Conservation (phyloP, 2,113 vertebrate genomes). For the Orientallactaga bullata region DNA sequence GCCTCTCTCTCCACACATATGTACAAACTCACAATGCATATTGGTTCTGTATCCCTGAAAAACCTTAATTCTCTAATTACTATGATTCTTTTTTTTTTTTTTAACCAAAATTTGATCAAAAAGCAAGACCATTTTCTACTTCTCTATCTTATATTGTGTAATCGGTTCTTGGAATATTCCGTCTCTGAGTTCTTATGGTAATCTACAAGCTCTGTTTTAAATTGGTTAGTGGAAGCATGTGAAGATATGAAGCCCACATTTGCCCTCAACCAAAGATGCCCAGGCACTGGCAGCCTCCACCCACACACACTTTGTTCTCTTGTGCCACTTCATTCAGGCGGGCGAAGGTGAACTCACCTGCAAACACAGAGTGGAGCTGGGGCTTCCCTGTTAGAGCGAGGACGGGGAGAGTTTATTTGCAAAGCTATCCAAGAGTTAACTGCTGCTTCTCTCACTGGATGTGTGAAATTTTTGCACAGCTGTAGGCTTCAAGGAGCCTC, state of each 20-base stretch:
- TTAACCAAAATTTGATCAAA: background rate
- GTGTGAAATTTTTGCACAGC: slow-evolving; percentile 51
- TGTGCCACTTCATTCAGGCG: slow-evolving; percentile 72
- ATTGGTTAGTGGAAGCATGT: background rate
- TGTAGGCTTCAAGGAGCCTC: background rate
- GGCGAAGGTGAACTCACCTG: background rate
- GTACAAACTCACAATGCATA: background rate
- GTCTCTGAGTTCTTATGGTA: background rate
- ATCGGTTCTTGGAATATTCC: slow-evolving; percentile 19
- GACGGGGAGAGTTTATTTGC: slow-evolving; percentile 29
- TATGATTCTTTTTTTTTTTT: background rate
- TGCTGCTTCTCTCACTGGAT: background rate
- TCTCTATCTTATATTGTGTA: background rate
- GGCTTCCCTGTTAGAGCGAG: background rate
- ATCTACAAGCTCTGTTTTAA: background rate
- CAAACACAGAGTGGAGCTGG: background rate
- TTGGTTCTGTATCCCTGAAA: background rate
- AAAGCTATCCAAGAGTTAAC: slow-evolving; percentile 53
- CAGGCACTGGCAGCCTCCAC: background rate
- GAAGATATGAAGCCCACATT: background rate
- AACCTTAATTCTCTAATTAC: background rate
- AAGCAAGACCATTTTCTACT: background rate
- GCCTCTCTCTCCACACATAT: background rate
- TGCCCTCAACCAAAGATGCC: background rate
- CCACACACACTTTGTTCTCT: slow-evolving; percentile 70